These are phyloP conservation scores for Tribolium castaneum DNA, from an alignment of 1,140 invertebrate genomes.

Conservation along the genomic window DNA sequence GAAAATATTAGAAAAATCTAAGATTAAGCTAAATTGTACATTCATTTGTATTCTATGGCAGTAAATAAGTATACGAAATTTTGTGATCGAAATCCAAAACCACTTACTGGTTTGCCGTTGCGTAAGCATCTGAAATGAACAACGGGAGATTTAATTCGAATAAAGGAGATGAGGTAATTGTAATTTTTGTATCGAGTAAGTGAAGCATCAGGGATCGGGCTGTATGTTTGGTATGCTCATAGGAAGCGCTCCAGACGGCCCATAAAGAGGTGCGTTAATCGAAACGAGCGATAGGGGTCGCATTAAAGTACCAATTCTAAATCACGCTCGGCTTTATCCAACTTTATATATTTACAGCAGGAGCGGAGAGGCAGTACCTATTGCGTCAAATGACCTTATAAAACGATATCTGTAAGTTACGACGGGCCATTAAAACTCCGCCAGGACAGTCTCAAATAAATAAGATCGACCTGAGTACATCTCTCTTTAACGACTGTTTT, in stretches of 20 bases:
- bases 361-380: conserved; percentile 16
- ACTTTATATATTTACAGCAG: conserved; percentile 27
- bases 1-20: not conserved
- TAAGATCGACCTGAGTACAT: conserved; percentile 28
- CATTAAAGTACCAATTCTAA: conserved; percentile 21
- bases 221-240: not conserved
- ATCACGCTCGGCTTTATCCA: conserved; percentile 24
- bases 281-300: conserved; percentile 19
- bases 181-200: not conserved
- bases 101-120: conserved; percentile 11
- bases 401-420: conserved; percentile 47
- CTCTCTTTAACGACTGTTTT: conserved; percentile 37
- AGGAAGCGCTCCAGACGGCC: conserved; percentile 5
- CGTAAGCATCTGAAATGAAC: conserved; percentile 16
- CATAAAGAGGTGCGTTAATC: conserved; percentile 28
- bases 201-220: not conserved
- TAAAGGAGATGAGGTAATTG: not conserved
- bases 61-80: conserved; percentile 3
- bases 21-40: not conserved
- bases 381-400: conserved; percentile 43
- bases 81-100: conserved; percentile 24
- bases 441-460: conserved; percentile 17
- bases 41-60: conserved; percentile 1
- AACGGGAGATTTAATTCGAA: not conserved
- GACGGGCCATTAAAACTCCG: not conserved